Conservation (phyloP, 1,140 invertebrate species). For the Drosophila setifemur region DNA sequence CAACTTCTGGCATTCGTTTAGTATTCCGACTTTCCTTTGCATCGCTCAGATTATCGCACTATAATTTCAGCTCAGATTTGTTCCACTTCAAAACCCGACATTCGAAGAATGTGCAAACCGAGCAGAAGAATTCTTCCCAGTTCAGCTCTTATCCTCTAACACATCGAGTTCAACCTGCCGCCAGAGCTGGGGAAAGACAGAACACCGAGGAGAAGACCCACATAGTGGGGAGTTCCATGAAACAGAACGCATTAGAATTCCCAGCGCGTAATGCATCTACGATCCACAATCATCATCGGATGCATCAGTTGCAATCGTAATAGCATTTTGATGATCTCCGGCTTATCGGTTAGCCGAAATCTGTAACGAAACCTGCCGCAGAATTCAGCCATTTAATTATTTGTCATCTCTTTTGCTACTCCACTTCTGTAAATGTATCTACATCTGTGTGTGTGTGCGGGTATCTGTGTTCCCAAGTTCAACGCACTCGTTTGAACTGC, state of each 20-base stretch:
- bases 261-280: slow-evolving; percentile 7
- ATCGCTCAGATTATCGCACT: slow-evolving; percentile 25
- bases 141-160: slow-evolving; percentile 30
- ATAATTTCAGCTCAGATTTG: slow-evolving; percentile 33
- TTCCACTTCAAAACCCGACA: slow-evolving; percentile 30
- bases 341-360: slow-evolving; percentile 70
- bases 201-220: neutral
- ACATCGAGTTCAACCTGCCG: slow-evolving; percentile 35
- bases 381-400: slow-evolving; percentile 50
- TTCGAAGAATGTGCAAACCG: slow-evolving; percentile 32
- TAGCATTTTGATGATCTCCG: slow-evolving; percentile 65
- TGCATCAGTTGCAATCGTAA: slow-evolving; percentile 50
- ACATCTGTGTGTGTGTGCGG: slow-evolving; percentile 23
- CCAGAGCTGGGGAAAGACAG: neutral
- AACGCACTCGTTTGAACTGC: slow-evolving; percentile 76
- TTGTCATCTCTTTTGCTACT: slow-evolving; percentile 71
- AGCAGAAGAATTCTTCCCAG: slow-evolving; percentile 27
- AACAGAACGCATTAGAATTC: slow-evolving; percentile 23
- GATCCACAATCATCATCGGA: slow-evolving; percentile 11
- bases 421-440: slow-evolving; percentile 52
- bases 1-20: slow-evolving; percentile 11
- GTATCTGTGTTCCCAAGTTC: slow-evolving; percentile 60
- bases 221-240: neutral
- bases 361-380: slow-evolving; percentile 71
- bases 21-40: slow-evolving; percentile 24